Evolutionary conservation across 2,797 vertebrate species (phyloP).

Genomic region (Ptychadena robeensis): DNA sequence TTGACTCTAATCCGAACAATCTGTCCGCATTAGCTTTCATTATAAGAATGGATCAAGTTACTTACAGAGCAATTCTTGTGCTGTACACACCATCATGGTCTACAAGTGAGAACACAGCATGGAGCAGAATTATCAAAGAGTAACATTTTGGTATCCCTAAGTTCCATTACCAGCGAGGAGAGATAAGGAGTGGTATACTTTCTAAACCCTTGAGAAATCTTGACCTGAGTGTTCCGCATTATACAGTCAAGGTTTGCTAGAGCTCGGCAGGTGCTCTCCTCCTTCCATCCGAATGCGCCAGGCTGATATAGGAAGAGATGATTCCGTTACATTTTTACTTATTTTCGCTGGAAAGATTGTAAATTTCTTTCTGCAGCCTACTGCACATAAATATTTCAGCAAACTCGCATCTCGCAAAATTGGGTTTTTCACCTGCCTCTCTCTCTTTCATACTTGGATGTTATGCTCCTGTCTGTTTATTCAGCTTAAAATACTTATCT

Average conservation of each 20-base stretch:
- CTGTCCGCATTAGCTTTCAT: not conserved
- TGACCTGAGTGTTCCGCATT: constrained; percentile 43
- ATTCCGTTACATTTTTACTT: constrained; percentile 38
- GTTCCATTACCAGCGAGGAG: constrained; percentile 35
- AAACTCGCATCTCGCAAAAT: constrained; percentile 56
- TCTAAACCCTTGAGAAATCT: constrained; percentile 51
- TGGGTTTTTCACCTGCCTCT: constrained; percentile 52
- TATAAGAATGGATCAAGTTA: constrained; percentile 20
- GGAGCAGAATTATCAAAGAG: constrained; percentile 44
- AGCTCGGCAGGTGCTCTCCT: constrained; percentile 16
- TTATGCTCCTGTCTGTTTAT: constrained; percentile 44
- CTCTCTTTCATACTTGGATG: constrained; percentile 47
- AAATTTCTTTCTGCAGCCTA: constrained; percentile 53
- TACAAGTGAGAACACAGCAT: constrained; percentile 49
- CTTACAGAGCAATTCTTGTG: constrained; percentile 11
- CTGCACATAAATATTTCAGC: constrained; percentile 60
- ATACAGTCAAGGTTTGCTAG: constrained; percentile 44
- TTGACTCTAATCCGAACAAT: not conserved
- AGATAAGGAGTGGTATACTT: constrained; percentile 47
- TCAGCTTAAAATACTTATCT: constrained; percentile 50
- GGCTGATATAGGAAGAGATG: constrained; percentile 37
- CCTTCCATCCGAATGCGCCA: constrained; percentile 27
- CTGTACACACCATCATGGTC: constrained; percentile 36
- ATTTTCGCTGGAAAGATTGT: constrained; percentile 49
- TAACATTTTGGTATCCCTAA: constrained; percentile 47